These are phyloP conservation scores for Habrosyne pyritoides DNA, from an alignment of 2,888 invertebrate genomes.

Conservation along the genomic window DNA sequence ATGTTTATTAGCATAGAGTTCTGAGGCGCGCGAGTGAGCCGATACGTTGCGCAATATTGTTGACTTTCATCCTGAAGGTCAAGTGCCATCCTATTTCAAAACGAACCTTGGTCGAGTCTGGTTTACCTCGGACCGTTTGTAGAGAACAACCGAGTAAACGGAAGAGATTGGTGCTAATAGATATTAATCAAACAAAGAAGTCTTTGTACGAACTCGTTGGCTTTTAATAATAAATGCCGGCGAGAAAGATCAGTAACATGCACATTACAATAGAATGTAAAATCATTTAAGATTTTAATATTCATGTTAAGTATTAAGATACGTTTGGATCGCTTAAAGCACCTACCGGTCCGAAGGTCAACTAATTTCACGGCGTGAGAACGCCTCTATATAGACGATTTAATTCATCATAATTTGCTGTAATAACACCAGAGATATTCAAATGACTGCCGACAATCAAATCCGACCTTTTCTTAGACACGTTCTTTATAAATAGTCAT, in stretches of 20 bases:
- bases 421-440: constrained; percentile 80
- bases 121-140: constrained; percentile 73
- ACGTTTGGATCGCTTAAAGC: constrained; percentile 51
- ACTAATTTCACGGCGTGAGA: constrained; percentile 77
- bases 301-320: constrained; percentile 38
- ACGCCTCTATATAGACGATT: constrained; percentile 72
- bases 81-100: constrained; percentile 83
- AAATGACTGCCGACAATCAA: constrained; percentile 81
- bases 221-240: constrained; percentile 42
- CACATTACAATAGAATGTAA: constrained; percentile 38
- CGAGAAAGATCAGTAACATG: constrained; percentile 34
- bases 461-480: constrained; percentile 82
- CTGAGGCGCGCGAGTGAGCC: constrained; percentile 56
- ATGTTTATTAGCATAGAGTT: constrained; percentile 78
- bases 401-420: constrained; percentile 80
- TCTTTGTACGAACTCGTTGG: constrained; percentile 43
- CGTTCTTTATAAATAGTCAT: constrained; percentile 82
- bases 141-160: constrained; percentile 67
- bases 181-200: constrained; percentile 65
- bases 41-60: constrained; percentile 78
- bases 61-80: constrained; percentile 84
- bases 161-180: constrained; percentile 72
- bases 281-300: constrained; percentile 29
- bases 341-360: constrained; percentile 70
- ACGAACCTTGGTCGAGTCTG: constrained; percentile 77